Conservation (phyloP, 2,888 invertebrate species). For the Galeruca laticollis region DNA sequence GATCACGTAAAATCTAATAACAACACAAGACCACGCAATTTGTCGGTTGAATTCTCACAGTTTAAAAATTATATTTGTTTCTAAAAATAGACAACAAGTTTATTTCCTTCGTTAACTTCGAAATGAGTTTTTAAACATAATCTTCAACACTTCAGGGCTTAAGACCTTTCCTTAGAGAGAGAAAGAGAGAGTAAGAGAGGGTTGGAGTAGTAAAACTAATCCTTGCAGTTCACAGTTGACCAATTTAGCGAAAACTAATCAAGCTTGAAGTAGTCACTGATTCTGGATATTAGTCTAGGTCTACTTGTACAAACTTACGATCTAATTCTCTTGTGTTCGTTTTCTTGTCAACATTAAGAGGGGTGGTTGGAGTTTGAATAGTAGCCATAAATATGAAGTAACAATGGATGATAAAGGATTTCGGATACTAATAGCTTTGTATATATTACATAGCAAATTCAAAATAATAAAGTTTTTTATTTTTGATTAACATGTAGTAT, state of each 20-base stretch:
- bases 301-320: constrained; percentile 21
- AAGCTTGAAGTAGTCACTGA: constrained; percentile 25
- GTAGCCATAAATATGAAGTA: neutral
- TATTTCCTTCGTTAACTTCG: constrained; percentile 8
- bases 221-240: constrained; percentile 26
- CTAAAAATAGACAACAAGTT: neutral
- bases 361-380: neutral
- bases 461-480: too few species aligned
- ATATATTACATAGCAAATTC: too few species aligned
- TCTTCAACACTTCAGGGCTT: neutral
- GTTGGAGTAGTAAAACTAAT: neutral
- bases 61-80: constrained; percentile 3
- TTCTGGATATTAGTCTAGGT: constrained; percentile 22
- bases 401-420: neutral
- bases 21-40: neutral
- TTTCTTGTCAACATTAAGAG: neutral
- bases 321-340: constrained; percentile 12
- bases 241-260: constrained; percentile 30
- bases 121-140: constrained; percentile 7
- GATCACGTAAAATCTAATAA: neutral
- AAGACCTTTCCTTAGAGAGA: neutral
- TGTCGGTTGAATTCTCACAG: neutral
- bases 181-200: neutral
- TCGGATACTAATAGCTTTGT: neutral
- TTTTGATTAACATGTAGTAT: too few species aligned